Conservation (phyloP, 2,888 invertebrate genomes). For the Torymus tubicola region DNA sequence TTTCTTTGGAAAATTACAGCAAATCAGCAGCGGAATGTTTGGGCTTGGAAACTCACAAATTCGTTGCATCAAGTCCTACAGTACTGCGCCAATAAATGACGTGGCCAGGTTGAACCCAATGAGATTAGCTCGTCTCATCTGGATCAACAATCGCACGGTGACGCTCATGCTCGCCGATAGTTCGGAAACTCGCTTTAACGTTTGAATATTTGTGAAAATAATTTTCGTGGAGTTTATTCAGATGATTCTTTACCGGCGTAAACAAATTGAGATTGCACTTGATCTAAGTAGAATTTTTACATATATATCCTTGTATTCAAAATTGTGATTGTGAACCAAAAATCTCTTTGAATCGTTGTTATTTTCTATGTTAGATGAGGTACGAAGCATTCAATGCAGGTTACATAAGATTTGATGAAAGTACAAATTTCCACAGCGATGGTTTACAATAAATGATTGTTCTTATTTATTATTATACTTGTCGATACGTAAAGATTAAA, state of each 20-base stretch:
- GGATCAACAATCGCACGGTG: conserved; percentile 96
- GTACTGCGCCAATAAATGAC: conserved; percentile 94
- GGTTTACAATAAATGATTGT: conserved; percentile 24
- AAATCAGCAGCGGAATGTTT: conserved; percentile 92
- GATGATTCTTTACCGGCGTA: conserved; percentile 27
- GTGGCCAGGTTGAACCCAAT: conserved; percentile 91
- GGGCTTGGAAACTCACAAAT: conserved; percentile 98
- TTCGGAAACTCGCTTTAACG: conserved; percentile 91
- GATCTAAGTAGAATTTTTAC: conserved; percentile 51
- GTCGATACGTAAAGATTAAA: not conserved
- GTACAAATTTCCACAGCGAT: conserved; percentile 51
- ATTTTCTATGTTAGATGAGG: conserved; percentile 38
- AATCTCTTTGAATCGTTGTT: conserved; percentile 35
- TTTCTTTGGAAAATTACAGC: conserved; percentile 67
- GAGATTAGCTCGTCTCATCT: conserved; percentile 93
- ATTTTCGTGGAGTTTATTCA: conserved; percentile 37
- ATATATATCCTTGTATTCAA: conserved; percentile 41
- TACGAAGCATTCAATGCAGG: conserved; percentile 22
- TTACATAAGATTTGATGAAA: conserved; percentile 47
- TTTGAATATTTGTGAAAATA: conserved; percentile 77
- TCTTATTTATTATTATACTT: no score
- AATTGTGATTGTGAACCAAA: conserved; percentile 54
- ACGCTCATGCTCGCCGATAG: conserved; percentile 97
- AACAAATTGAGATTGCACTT: conserved; percentile 51
- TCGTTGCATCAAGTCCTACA: conserved; percentile 96